These are phyloP conservation scores for Drosophila orosa DNA, from an alignment of 1,140 invertebrate species.

Conservation along the genomic window DNA sequence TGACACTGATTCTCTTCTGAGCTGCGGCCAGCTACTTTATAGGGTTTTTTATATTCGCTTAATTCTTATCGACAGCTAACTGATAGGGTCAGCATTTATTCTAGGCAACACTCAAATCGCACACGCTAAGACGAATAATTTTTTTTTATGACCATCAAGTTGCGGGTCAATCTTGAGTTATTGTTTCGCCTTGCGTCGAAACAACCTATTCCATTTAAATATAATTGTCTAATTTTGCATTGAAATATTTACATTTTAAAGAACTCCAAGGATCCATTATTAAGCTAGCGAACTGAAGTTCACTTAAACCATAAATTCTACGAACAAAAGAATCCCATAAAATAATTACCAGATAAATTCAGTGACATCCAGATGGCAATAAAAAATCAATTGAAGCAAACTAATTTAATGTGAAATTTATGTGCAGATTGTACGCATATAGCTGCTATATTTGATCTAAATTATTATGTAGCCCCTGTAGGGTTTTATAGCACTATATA, in stretches of 20 bases:
- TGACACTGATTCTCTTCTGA: not conserved
- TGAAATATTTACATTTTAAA: too few species aligned
- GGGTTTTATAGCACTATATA: not conserved
- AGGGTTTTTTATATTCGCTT: not conserved
- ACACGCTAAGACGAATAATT: not conserved
- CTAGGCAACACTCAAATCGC: not conserved
- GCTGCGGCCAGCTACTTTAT: not conserved
- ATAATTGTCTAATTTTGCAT: too few species aligned
- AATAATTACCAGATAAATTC: constrained; percentile 4
- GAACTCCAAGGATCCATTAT: not conserved
- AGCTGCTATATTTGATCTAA: constrained; percentile 33
- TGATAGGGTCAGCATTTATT: not conserved
- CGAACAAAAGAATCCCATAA: not conserved
- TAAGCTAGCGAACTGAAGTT: not conserved
- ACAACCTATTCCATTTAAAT: not conserved
- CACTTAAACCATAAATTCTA: constrained; percentile 9
- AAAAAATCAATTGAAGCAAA: constrained; percentile 26
- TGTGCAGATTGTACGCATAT: constrained; percentile 9
- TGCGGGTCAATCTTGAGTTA: not conserved
- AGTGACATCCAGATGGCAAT: constrained; percentile 5
- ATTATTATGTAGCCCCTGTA: constrained; percentile 6
- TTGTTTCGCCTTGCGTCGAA: too few species aligned
- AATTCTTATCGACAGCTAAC: not conserved
- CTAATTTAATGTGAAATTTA: constrained; percentile 29
- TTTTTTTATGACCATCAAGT: not conserved